Evolutionary conservation across 2,113 vertebrate species (phyloP).

Genomic region (Artemisiospiza belli): DNA sequence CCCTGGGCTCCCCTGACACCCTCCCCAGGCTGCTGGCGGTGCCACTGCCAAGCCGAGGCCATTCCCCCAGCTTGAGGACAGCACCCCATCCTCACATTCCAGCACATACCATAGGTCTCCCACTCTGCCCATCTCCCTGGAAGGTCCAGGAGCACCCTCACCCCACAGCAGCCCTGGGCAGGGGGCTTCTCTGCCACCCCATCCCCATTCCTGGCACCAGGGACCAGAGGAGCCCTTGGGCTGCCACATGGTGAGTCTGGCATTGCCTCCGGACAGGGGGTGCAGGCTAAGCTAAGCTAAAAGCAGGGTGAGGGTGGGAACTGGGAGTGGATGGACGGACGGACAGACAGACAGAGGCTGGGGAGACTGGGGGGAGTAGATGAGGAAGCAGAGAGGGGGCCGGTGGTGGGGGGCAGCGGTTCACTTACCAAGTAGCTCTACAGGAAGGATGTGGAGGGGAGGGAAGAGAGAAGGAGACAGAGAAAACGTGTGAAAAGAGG

Average conservation of each 20-base stretch:
- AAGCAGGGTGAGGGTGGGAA: not conserved
- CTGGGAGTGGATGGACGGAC: not conserved
- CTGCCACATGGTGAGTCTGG: not conserved
- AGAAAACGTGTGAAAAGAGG: slow-evolving; percentile 78
- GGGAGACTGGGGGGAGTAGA: not conserved
- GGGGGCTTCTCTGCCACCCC: not conserved
- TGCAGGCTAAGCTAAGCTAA: not conserved
- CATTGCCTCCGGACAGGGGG: not conserved
- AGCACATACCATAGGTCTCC: not conserved
- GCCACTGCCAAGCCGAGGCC: not conserved
- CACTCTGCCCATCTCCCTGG: not conserved
- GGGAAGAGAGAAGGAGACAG: slow-evolving; percentile 56
- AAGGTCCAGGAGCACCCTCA: not conserved
- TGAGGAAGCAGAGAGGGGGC: slow-evolving; percentile 27
- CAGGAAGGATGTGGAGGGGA: slow-evolving; percentile 76
- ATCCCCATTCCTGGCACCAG: not conserved
- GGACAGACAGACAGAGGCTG: not conserved
- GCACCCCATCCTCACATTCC: not conserved
- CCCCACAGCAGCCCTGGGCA: not conserved
- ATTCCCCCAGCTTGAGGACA: not conserved
- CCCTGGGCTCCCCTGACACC: fast-evolving
- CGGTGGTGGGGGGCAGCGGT: not conserved
- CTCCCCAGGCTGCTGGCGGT: not conserved
- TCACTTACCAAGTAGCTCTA: slow-evolving; percentile 88
- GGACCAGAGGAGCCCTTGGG: not conserved